Base-by-base conservation (phyloP, 2,888 invertebrate species). In the Eilema griseolum region DNA sequence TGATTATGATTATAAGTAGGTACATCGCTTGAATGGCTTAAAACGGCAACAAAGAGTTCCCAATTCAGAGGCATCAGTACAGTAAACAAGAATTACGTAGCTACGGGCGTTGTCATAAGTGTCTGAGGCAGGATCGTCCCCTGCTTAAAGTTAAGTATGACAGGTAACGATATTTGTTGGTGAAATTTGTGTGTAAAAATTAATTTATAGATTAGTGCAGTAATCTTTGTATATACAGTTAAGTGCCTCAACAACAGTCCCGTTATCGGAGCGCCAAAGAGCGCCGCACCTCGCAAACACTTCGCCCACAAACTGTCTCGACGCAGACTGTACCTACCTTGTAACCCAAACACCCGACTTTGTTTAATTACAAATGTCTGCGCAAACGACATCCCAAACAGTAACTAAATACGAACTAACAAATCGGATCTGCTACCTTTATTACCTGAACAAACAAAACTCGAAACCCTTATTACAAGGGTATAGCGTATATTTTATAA, bases 371-470 rank as follows among this genome's bases (percentile, higher is more conserved):
- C 78, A 74, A 77, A 80, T 76, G 41, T 73, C 66, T 69, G 60
- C 59, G 66, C 75, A 75, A 79, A 82, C 75, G 69, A 64, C 68
- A 70, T 70, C 74, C 70, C 71, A 26, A 67, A 73, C 24, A 69
- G 82, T 75, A 82, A 82, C 80, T 41, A 67, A 73, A 81, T 75
- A 82, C 74, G 65, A 68, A 81, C 84, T 67, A 70, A 81, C 84
- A 85, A 85, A 86, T 84, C 79, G 80, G 72, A 77, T 71, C 71
- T 84, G 83, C 84, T 74, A 79, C 79, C 69, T 76, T 78, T 84
- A 88, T 71, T 62, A 70, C 52, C 28, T 72, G 56, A 72, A 74
- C 28, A 71, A 68, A 70, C 16, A 33, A 56, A 31, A 62, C 20
- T 28, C 24, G 61, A 41, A 61, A 61, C 23, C 31, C 26, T 67